These are phyloP conservation scores for Formica aserva DNA, from an alignment of 2,888 invertebrate genomes.

Conservation along the genomic window DNA sequence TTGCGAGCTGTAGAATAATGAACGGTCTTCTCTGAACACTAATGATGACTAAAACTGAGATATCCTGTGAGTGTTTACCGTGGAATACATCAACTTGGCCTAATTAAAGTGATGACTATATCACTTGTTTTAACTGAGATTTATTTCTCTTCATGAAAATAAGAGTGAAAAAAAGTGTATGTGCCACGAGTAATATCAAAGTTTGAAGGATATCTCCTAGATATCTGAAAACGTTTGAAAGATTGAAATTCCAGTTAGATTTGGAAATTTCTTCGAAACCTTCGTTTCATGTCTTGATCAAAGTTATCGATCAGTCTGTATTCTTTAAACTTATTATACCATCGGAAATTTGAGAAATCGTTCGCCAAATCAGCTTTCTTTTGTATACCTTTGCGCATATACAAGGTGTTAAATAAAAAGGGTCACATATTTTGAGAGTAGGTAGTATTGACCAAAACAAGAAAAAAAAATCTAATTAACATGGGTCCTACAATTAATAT, in stretches of 20 bases:
- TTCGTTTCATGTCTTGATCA: background rate
- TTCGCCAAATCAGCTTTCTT: conserved; percentile 73
- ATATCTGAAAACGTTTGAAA: background rate
- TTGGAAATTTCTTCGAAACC: background rate
- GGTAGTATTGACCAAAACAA: no score
- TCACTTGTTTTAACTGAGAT: background rate
- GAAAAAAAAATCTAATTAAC: no score
- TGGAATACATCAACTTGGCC: background rate
- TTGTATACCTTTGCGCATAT: conserved; percentile 33
- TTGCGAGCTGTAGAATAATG: conserved; percentile 32
- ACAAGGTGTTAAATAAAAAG: no score
- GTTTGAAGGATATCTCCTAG: background rate
- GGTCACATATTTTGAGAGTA: no score
- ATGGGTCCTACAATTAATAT: no score
- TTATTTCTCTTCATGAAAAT: background rate
- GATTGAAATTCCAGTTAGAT: background rate
- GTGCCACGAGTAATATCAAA: background rate
- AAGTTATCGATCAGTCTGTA: background rate
- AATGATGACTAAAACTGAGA: conserved; percentile 37
- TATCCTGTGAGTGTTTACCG: conserved; percentile 18
- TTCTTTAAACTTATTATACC: conserved; percentile 62
- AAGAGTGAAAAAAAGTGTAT: background rate
- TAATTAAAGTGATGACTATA: conserved; percentile 5
- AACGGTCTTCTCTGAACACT: conserved; percentile 13
- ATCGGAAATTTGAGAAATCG: conserved; percentile 62